Conservation (phyloP, 2,113 vertebrate species). For the Hippocampus comes region DNA sequence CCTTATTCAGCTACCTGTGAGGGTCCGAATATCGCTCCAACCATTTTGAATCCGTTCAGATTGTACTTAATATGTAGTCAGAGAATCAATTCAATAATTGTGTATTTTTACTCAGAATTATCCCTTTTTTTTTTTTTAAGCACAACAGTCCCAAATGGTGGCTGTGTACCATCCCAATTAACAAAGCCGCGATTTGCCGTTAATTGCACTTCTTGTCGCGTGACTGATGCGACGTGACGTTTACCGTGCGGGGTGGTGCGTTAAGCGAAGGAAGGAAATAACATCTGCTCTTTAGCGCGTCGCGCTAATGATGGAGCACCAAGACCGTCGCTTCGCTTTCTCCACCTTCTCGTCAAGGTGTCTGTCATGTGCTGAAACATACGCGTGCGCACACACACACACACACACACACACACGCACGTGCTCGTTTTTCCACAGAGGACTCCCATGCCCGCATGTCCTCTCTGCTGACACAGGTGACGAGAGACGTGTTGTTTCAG, state of each 20-base stretch:
- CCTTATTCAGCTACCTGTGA: background rate
- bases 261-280: background rate
- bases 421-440: constrained; percentile 18
- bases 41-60: background rate
- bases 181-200: background rate
- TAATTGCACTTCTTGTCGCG: background rate
- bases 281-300: constrained; percentile 4
- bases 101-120: background rate
- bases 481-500: constrained; percentile 31
- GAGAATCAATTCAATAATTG: background rate
- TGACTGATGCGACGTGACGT: background rate
- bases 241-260: background rate
- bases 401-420: background rate
- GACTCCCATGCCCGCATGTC: constrained; percentile 15
- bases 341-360: background rate
- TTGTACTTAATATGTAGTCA: too few species aligned
- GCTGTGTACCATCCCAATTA: background rate
- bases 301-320: background rate
- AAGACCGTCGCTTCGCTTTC: background rate
- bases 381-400: background rate
- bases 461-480: constrained; percentile 48
- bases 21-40: background rate
- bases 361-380: background rate
- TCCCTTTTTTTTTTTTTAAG: background rate
- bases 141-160: background rate